Conservation (phyloP, 1,140 invertebrate species). For the Calephelis virginiensis region DNA sequence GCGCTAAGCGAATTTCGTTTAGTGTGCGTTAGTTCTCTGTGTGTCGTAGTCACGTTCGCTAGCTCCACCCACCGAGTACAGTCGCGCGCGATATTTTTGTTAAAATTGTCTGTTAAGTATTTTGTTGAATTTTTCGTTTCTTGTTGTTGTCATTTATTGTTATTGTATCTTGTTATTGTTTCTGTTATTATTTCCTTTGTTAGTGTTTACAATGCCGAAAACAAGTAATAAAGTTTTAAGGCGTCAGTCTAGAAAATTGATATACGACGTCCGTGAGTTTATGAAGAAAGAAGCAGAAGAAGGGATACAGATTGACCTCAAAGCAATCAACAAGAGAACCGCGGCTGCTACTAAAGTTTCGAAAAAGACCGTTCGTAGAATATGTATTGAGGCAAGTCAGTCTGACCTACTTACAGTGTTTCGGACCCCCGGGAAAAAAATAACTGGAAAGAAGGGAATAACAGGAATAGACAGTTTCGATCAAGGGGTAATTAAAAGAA, state of each 20-base stretch:
- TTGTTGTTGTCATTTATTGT: background rate
- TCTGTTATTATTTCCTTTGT: background rate
- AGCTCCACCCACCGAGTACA: slow-evolving; percentile 11
- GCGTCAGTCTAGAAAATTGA: slow-evolving; percentile 18
- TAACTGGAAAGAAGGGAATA: slow-evolving; percentile 2
- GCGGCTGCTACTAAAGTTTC: slow-evolving; percentile 14
- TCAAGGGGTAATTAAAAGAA: slow-evolving; percentile 28
- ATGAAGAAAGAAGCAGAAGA: slow-evolving; percentile 24
- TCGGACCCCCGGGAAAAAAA: slow-evolving; percentile 5
- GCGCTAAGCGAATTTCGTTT: slow-evolving; percentile 1
- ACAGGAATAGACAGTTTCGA: slow-evolving; percentile 24
- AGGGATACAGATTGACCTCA: slow-evolving; percentile 1
- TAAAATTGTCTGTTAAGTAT: background rate
- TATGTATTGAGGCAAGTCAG: slow-evolving; percentile 6
- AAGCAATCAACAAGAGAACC: slow-evolving; percentile 19
- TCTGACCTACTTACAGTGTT: background rate
- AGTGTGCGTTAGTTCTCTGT: background rate
- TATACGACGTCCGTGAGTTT: slow-evolving; percentile 21
- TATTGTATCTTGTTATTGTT: background rate
- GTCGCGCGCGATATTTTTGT: slow-evolving; percentile 19
- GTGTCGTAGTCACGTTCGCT: slow-evolving; percentile 1
- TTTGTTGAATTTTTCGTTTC: background rate
- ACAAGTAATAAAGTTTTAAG: slow-evolving; percentile 20
- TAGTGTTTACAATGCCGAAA: slow-evolving; percentile 16
- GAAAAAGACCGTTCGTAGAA: slow-evolving; percentile 8